Conservation (phyloP, 2,888 invertebrate species). For the Ametastegia equiseti region DNA sequence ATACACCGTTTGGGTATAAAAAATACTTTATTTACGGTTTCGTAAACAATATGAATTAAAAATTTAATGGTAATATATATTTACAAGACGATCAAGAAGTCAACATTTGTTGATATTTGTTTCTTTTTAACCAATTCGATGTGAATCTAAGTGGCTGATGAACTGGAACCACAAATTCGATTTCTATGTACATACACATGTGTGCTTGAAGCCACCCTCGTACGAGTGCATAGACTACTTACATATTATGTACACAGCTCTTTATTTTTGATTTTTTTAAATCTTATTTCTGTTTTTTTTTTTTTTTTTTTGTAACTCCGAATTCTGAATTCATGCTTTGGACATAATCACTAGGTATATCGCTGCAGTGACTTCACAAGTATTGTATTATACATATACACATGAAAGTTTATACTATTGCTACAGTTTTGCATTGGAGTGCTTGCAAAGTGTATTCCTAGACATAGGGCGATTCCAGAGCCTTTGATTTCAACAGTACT, state of each 20-base stretch:
- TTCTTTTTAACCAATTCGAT: neutral
- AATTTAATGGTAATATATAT: neutral
- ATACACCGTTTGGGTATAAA: slow-evolving; percentile 24
- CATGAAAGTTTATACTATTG: neutral
- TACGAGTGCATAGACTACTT: slow-evolving; percentile 45
- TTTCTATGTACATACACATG: neutral
- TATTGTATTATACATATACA: neutral
- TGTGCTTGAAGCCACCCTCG: neutral
- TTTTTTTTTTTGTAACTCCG: slow-evolving; percentile 8
- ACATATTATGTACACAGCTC: slow-evolving; percentile 49
- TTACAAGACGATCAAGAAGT: neutral
- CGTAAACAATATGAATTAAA: neutral
- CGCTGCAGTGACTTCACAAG: neutral
- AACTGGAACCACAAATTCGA: neutral
- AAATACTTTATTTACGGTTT: slow-evolving; percentile 3
- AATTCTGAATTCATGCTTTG: neutral
- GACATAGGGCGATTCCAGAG: neutral
- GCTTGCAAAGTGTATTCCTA: slow-evolving; percentile 55
- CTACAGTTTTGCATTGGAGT: slow-evolving; percentile 60
- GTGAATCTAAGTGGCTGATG: neutral
- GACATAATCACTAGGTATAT: neutral
- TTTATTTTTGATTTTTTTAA: no score
- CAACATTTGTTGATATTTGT: neutral
- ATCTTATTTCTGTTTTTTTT: no score
- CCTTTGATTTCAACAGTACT: neutral